Conservation (phyloP, 2,113 vertebrate species). For the Carassius auratus region DNA sequence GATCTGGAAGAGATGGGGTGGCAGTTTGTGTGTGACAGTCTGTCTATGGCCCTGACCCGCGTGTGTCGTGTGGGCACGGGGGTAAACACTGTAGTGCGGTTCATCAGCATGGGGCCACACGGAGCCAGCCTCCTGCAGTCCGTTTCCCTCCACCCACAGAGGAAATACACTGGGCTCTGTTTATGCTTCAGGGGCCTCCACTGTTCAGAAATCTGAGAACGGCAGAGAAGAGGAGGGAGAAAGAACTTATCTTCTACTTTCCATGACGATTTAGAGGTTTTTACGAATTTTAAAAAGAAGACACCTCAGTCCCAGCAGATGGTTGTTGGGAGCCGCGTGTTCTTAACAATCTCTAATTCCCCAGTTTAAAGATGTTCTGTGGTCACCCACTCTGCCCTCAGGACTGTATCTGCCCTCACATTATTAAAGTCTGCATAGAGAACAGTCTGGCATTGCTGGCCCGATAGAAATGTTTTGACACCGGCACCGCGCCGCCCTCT, state of each 20-base stretch:
- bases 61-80: slow-evolving; percentile 37
- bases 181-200: slow-evolving; percentile 75
- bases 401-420: slow-evolving; percentile 47
- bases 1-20: slow-evolving; percentile 11
- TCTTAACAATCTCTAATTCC: slow-evolving; percentile 38
- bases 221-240: slow-evolving; percentile 8
- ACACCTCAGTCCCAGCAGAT: slow-evolving; percentile 33
- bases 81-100: slow-evolving; percentile 10
- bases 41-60: slow-evolving; percentile 28
- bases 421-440: slow-evolving; percentile 28
- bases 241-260: slow-evolving; percentile 40
- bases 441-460: slow-evolving; percentile 34
- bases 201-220: slow-evolving; percentile 68
- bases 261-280: slow-evolving; percentile 35
- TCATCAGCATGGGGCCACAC: slow-evolving; percentile 64
- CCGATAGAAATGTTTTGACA: slow-evolving; percentile 38
- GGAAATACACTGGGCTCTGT: slow-evolving; percentile 63
- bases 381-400: slow-evolving; percentile 42
- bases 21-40: neutral
- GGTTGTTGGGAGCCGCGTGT: slow-evolving; percentile 26
- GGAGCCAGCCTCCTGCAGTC: slow-evolving; percentile 64
- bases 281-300: neutral
- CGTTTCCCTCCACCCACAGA: slow-evolving; percentile 39
- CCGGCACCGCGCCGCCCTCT: slow-evolving; percentile 42
- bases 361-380: slow-evolving; percentile 34